These are phyloP conservation scores for Drosophila antonietae DNA, from an alignment of 2,888 invertebrate genomes.

Conservation along the genomic window DNA sequence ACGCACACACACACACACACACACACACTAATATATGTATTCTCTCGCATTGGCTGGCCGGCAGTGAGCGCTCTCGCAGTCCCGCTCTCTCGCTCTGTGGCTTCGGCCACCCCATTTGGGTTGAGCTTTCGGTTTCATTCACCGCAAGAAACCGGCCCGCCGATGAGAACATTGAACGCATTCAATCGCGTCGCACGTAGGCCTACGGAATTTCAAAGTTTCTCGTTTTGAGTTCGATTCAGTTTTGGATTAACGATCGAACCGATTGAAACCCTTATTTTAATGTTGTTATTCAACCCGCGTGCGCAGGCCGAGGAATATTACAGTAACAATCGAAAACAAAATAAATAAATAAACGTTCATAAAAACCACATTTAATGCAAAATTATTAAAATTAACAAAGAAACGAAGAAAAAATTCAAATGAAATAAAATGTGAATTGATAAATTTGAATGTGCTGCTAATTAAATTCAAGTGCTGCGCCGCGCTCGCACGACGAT, in stretches of 20 bases:
- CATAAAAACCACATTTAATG: constrained; percentile 35
- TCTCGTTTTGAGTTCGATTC: constrained; percentile 27
- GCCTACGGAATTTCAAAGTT: constrained; percentile 53
- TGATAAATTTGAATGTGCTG: constrained; percentile 73
- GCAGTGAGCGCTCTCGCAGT: constrained; percentile 7
- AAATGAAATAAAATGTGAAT: constrained; percentile 61
- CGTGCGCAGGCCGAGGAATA: constrained; percentile 18
- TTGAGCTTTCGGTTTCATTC: constrained; percentile 66
- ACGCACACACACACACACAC: constrained; percentile 6
- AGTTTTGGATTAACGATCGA: constrained; percentile 18
- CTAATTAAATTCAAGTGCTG: constrained; percentile 80
- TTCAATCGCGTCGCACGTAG: constrained; percentile 73
- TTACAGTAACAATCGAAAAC: constrained; percentile 1
- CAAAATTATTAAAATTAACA: constrained; percentile 53
- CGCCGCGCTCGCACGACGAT: constrained; percentile 64
- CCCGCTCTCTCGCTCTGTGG: constrained; percentile 12
- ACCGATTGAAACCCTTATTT: constrained; percentile 21
- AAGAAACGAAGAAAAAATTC: constrained; percentile 13
- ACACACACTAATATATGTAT: background rate
- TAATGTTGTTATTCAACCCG: constrained; percentile 64
- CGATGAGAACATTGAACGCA: constrained; percentile 76
- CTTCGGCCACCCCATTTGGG: constrained; percentile 56
- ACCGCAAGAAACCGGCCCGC: constrained; percentile 68
- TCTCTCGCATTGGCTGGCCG: constrained; percentile 18
- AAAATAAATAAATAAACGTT: background rate